Evolutionary conservation across 2,888 invertebrate species (phyloP).

Genomic region (Volucella bombylans): DNA sequence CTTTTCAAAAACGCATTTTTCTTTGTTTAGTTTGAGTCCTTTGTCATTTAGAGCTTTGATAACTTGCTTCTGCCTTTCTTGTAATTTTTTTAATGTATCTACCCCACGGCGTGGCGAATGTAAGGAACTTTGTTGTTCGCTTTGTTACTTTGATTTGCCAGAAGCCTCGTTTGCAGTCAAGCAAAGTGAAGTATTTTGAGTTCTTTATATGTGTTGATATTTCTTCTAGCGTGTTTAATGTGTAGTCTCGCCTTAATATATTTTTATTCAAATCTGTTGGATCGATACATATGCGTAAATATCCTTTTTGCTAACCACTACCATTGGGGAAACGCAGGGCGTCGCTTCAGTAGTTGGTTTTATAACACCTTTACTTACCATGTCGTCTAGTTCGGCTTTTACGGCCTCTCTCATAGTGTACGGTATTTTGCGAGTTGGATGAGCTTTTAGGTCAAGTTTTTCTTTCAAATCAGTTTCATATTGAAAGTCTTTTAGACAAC

Average conservation of each 20-base stretch:
- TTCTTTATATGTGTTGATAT: neutral
- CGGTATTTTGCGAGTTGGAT: constrained; percentile 46
- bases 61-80: constrained; percentile 6
- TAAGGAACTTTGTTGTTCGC: constrained; percentile 22
- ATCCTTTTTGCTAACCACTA: neutral
- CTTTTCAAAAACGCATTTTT: constrained; percentile 12
- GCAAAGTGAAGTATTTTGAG: constrained; percentile 11
- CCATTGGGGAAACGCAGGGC: too few species aligned
- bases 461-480: constrained; percentile 52
- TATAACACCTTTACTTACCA: constrained; percentile 53
- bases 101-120: constrained; percentile 26
- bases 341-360: constrained; percentile 58
- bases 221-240: constrained; percentile 11
- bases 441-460: constrained; percentile 24
- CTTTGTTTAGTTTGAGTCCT: constrained; percentile 1
- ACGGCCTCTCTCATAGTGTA: constrained; percentile 58
- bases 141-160: constrained; percentile 23
- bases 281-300: constrained; percentile 39
- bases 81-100: neutral
- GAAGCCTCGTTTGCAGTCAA: constrained; percentile 22
- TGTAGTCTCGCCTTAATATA: neutral
- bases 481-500: constrained; percentile 49
- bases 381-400: constrained; percentile 59
- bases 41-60: neutral
- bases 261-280: constrained; percentile 23